Percentiles rank a stretch among this genome's conserved stretches.
These are phyloP conservation scores for Delphinapterus leucas DNA, from an alignment of 2,113 vertebrate species.

Conservation along the genomic window DNA sequence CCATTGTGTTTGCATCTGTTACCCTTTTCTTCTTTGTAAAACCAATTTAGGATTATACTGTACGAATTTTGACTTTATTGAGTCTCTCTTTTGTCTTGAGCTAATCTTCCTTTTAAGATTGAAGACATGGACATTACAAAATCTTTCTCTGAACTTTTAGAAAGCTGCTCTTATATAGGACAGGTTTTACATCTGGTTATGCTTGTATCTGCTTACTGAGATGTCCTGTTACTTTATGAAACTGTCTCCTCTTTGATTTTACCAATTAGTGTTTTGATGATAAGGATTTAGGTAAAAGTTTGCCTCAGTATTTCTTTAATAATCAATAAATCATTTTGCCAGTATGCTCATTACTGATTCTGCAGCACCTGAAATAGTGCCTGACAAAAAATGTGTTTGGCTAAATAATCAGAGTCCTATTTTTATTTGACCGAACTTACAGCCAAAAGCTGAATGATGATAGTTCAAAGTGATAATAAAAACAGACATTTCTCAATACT, in stretches of 20 bases:
- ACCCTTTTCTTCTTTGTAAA: background rate
- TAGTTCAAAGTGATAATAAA: background rate
- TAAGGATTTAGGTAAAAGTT: background rate
- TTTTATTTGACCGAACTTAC: background rate
- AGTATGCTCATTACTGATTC: background rate
- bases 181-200: background rate
- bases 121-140: background rate
- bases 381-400: background rate
- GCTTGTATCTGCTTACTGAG: background rate
- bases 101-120: background rate
- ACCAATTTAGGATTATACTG: background rate
- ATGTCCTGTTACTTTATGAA: background rate
- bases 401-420: background rate
- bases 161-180: background rate
- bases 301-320: background rate
- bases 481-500: background rate
- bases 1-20: background rate
- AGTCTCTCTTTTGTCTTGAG: background rate
- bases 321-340: background rate
- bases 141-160: background rate
- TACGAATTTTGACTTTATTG: background rate
- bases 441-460: background rate
- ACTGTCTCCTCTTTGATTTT: background rate
- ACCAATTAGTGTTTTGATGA: background rate
- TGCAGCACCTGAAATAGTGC: background rate